Conservation (phyloP, 2,113 vertebrate genomes). For the Trichomycterus rosablanca region DNA sequence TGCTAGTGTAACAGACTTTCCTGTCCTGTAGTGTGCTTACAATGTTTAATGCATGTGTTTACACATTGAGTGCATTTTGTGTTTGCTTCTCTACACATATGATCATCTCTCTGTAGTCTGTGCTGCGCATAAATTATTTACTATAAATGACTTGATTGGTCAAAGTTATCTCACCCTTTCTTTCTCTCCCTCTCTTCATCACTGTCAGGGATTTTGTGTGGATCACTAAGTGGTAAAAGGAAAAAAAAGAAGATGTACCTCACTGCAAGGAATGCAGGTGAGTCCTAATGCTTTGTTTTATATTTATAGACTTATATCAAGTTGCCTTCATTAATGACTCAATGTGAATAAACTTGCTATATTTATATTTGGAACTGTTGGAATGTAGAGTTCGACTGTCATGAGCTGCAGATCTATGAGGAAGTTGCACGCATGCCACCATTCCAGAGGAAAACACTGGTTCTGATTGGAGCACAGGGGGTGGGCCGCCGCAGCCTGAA, state of each 20-base stretch:
- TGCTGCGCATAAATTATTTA: no score
- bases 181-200: conserved; percentile 45
- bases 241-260: conserved; percentile 99
- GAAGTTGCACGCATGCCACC: conserved; percentile 95
- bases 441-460: conserved; percentile 93
- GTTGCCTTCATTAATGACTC: not conserved
- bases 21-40: no score
- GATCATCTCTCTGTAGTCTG: no score
- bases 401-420: conserved; percentile 97
- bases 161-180: no score
- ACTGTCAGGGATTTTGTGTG: conserved; percentile 84
- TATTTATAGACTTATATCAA: not conserved
- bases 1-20: no score
- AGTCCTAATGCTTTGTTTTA: not conserved
- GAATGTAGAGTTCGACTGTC: conserved; percentile 87
- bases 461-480: conserved; percentile 95
- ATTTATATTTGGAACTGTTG: not conserved
- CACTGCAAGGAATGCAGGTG: conserved; percentile 95
- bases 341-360: not conserved
- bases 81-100: no score
- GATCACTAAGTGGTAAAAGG: conserved; percentile 89
- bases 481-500: conserved; percentile 95
- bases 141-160: no score
- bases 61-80: no score
- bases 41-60: no score